phyloP scores from a whole-genome alignment of 2,888 invertebrate genomes.

The Torymus auratus region DNA sequence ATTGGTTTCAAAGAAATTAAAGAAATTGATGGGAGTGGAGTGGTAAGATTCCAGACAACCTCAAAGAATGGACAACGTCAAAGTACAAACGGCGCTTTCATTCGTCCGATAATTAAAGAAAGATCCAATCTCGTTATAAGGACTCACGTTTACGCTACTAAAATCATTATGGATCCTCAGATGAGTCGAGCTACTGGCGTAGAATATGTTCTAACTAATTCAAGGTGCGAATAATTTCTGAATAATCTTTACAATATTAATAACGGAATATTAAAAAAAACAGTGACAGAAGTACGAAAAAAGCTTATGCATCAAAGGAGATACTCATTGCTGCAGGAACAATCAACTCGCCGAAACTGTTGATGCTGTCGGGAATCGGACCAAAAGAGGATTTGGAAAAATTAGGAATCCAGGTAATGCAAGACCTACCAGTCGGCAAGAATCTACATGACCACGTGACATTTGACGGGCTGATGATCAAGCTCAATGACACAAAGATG shows the following conservation, averaged over 20 bases:
- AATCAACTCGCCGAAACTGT: slow-evolving; percentile 13
- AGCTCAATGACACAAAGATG: neutral
- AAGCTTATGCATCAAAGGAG: slow-evolving; percentile 15
- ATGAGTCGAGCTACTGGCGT: slow-evolving; percentile 76
- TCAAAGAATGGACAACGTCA: slow-evolving; percentile 80
- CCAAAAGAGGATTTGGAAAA: slow-evolving; percentile 75
- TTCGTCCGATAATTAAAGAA: slow-evolving; percentile 80
- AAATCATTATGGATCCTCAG: slow-evolving; percentile 77
- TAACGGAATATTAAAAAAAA: too few relatives aligned
- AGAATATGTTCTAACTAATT: slow-evolving; percentile 65
- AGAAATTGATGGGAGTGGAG: slow-evolving; percentile 80
- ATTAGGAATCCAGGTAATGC: slow-evolving; percentile 66
- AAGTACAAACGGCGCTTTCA: slow-evolving; percentile 82
- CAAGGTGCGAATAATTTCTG: too few relatives aligned
- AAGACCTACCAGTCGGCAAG: slow-evolving; percentile 70
- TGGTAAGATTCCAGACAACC: slow-evolving; percentile 81
- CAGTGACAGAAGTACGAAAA: too few relatives aligned
- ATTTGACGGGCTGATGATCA: neutral
- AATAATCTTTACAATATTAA: too few relatives aligned
- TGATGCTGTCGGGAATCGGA: slow-evolving; percentile 66
- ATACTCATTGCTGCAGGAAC: slow-evolving; percentile 6
- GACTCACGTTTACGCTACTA: slow-evolving; percentile 78
- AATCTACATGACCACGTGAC: slow-evolving; percentile 71
- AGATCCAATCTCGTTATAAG: slow-evolving; percentile 71
- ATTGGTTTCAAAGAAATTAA: slow-evolving; percentile 79